Evolutionary conservation across 2,113 vertebrate genomes (phyloP).

Genomic region (Brevimyrus niger): DNA sequence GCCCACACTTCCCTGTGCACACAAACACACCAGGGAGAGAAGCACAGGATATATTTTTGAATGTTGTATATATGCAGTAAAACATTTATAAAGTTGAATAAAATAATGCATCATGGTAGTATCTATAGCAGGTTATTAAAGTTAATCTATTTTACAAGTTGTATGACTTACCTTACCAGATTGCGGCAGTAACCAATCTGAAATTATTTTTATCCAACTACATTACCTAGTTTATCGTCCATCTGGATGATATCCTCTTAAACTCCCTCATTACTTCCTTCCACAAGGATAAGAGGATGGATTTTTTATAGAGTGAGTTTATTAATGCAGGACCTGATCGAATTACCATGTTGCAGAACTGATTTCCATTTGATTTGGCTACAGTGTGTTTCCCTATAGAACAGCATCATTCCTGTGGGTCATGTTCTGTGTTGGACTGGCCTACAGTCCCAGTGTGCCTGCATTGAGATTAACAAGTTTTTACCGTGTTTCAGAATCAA

Average conservation of each 20-base stretch:
- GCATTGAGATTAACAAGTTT: background rate
- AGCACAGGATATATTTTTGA: background rate
- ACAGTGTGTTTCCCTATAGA: background rate
- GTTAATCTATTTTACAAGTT: constrained; percentile 13
- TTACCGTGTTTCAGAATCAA: background rate
- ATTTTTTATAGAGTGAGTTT: constrained; percentile 19
- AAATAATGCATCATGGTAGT: background rate
- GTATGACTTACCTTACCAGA: constrained; percentile 17
- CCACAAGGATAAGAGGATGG: constrained; percentile 2
- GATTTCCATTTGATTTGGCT: constrained; percentile 14
- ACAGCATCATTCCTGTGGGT: background rate
- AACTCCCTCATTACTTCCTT: constrained; percentile 12
- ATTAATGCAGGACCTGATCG: constrained; percentile 19
- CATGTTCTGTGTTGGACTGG: background rate
- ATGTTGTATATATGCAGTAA: background rate
- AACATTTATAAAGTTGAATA: background rate
- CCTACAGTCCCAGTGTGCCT: background rate
- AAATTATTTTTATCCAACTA: constrained; percentile 18
- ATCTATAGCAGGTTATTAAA: background rate
- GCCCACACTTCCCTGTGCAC: background rate
- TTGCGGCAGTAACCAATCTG: constrained; percentile 18
- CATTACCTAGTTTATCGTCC: constrained; percentile 20
- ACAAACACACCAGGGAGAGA: background rate
- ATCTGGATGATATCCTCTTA: constrained; percentile 15
- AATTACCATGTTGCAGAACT: constrained; percentile 11